A percentile compares a stretch with the other conserved stretches of the same genome.
phyloP scores from a whole-genome alignment of 2,888 invertebrate genomes.

The Sesia bembeciformis region DNA sequence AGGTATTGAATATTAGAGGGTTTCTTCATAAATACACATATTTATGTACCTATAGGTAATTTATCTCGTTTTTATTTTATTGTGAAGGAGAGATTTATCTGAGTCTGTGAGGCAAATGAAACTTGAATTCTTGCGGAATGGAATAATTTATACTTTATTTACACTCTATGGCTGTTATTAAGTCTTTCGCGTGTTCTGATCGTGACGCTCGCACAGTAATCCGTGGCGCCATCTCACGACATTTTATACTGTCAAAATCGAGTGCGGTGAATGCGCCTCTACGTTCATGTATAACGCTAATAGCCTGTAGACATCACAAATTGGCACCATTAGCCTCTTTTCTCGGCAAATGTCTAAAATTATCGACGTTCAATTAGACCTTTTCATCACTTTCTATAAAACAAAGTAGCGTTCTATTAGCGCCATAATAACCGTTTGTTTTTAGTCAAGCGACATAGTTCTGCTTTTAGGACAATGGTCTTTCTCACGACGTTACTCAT shows the following conservation, averaged over 20 bases:
- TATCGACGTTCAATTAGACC: slow-evolving; percentile 36
- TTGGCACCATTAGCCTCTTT: slow-evolving; percentile 44
- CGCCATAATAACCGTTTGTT: slow-evolving; percentile 8
- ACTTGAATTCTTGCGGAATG: not conserved
- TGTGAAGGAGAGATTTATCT: no score
- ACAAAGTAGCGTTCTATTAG: slow-evolving; percentile 8
- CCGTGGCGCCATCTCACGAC: slow-evolving; percentile 55
- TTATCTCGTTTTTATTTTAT: no score
- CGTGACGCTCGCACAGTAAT: slow-evolving; percentile 38
- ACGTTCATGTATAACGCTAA: slow-evolving; percentile 16
- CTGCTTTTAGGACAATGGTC: slow-evolving; percentile 9
- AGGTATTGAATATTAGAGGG: no score
- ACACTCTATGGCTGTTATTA: slow-evolving; percentile 5
- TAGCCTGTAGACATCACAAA: slow-evolving; percentile 25
- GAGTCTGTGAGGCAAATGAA: not conserved
- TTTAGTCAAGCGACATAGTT: slow-evolving; percentile 6
- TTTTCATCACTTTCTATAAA: slow-evolving; percentile 17
- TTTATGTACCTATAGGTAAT: no score
- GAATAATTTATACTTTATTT: not conserved
- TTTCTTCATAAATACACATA: no score
- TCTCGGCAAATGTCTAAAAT: slow-evolving; percentile 31
- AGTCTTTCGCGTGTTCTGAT: slow-evolving; percentile 17
- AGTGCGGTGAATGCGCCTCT: slow-evolving; percentile 30
- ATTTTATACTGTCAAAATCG: slow-evolving; percentile 36
- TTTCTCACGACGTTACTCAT: slow-evolving; percentile 9